Base-by-base conservation (phyloP, 1,140 invertebrate species). In the Cepaea nemoralis region DNA sequence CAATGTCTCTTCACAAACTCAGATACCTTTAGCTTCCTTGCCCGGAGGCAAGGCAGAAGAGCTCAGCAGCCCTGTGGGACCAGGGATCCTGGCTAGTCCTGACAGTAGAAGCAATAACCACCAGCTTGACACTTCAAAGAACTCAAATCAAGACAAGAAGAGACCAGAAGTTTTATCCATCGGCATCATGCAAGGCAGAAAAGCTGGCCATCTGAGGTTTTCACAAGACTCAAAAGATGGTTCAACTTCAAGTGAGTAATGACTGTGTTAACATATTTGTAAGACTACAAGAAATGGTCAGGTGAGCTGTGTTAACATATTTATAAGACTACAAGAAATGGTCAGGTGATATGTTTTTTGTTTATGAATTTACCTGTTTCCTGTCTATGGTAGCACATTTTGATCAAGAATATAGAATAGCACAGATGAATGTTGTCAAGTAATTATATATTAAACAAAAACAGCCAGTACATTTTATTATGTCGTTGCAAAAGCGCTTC, bases 151-250 rank as follows among this genome's bases (percentile, higher is more conserved):
- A 55, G 73, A 75, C 10, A 75, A 45, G 2, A 75, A 75, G 31
- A 71, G 78, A 37, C 78, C 78, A 50, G 67, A 80, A 33, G 69
- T 22, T 39, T 31, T 80, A 48, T 27, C 78, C 22, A 24, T 80
- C 35, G 77, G n/a, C 5, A 16, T 3, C 45, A 66, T 35, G 6
- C 77, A 67, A 5, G 24, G n/a, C 8, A 67, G 81, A 40, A 85
- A 85, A 42, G 76, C 82, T 55, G 63, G 80, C 19, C 83, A 84
- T 48, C 40, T 86, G 0, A 76, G 80, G 63, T 85, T 86, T 73
- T 40, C 83, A 16, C 80, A 84, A 74, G 85, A 86, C 33, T 71
- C 74, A 6, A 87, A 85, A 55, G 82, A 78, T n/a, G 48, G 22
- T 5, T 16, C 73, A 24, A 33, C 12, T 24, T 39, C 75, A 77